A percentile compares a stretch with the other conserved stretches of the same genome.
phyloP scores from a whole-genome alignment of 2,113 vertebrate genomes.

The Xiphias gladius region DNA sequence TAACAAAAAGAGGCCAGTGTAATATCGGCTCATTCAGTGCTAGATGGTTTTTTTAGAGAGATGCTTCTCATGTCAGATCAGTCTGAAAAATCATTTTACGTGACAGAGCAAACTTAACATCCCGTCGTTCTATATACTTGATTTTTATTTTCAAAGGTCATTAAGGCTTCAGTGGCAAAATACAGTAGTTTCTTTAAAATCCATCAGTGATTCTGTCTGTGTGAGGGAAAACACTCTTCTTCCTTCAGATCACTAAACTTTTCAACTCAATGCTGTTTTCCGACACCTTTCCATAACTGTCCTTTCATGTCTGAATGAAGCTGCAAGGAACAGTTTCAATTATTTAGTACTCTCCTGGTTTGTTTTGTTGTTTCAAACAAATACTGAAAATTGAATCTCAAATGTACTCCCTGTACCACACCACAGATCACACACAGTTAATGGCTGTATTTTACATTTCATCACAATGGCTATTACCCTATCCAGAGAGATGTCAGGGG shows the following conservation, averaged over 20 bases:
- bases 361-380: neutral
- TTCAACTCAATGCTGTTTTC: neutral
- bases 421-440: neutral
- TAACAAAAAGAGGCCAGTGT: neutral
- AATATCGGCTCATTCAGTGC: neutral
- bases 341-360: neutral
- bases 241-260: neutral
- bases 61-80: too few species aligned
- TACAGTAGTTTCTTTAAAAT: too few species aligned
- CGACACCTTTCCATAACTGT: neutral
- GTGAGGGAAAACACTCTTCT: neutral
- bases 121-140: neutral
- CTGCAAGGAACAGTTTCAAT: neutral
- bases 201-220: neutral
- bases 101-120: neutral
- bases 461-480: neutral
- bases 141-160: too few species aligned
- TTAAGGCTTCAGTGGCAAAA: too few species aligned
- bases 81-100: too few species aligned
- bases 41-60: neutral
- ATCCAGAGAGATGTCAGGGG: constrained; percentile 15
- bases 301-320: neutral
- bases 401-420: neutral
- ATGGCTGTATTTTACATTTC: neutral
- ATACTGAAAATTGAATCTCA: neutral